Percentiles rank a stretch among this genome's conserved stretches.
phyloP scores from a whole-genome alignment of 2,888 invertebrate genomes.

The Leptogaster cylindrica region DNA sequence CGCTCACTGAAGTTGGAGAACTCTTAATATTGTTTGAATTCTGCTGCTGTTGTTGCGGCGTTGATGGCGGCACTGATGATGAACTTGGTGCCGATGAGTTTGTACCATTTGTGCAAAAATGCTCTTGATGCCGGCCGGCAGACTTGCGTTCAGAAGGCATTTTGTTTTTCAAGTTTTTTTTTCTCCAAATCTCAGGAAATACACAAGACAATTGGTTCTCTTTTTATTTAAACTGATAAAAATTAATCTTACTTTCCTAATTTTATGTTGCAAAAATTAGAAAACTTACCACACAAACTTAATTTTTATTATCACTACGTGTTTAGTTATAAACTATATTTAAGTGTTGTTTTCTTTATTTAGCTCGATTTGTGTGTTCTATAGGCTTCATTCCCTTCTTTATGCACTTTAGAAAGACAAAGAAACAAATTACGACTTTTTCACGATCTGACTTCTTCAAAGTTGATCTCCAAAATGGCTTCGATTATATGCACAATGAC shows the following conservation, averaged over 20 bases:
- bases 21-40: conserved; percentile 36
- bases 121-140: conserved; percentile 43
- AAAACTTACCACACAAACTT: conserved; percentile 21
- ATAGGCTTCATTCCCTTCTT: too few species aligned
- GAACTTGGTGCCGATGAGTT: conserved; percentile 39
- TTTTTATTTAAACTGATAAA: too few species aligned
- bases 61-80: background rate
- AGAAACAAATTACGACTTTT: too few species aligned
- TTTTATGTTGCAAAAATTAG: conserved; percentile 27
- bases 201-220: conserved; percentile 7
- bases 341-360: too few species aligned
- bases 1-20: too few species aligned
- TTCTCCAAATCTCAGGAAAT: background rate
- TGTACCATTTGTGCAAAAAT: conserved; percentile 46
- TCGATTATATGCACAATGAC: too few species aligned
- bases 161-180: conserved; percentile 3
- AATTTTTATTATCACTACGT: conserved; percentile 41
- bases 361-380: too few species aligned
- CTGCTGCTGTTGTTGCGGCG: conserved; percentile 34
- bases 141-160: conserved; percentile 62
- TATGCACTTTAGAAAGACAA: too few species aligned
- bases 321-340: too few species aligned
- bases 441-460: too few species aligned
- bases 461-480: too few species aligned
- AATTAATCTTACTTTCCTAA: conserved; percentile 16